Conservation (phyloP, 2,113 vertebrate genomes). For the Chionodraco myersi region DNA sequence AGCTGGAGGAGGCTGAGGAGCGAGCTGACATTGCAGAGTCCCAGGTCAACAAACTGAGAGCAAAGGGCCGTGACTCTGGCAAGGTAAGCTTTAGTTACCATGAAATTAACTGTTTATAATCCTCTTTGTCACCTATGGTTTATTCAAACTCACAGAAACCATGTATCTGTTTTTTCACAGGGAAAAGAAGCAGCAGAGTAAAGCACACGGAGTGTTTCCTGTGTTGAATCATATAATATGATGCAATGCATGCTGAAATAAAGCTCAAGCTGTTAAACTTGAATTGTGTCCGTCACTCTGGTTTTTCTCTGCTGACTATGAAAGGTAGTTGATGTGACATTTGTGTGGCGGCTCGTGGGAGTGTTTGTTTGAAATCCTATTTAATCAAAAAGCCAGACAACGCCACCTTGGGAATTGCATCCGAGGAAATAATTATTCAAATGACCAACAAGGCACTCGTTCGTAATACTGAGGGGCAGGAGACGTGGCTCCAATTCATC, state of each 20-base stretch:
- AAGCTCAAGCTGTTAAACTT: not conserved
- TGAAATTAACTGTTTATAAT: not conserved
- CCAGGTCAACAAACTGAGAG: constrained; percentile 87
- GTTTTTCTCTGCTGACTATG: not conserved
- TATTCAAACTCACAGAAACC: constrained; percentile 15
- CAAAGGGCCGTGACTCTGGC: constrained; percentile 84
- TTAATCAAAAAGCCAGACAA: no score
- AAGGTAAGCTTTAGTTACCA: constrained; percentile 61
- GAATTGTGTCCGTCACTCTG: constrained; percentile 7
- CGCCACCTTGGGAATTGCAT: no score
- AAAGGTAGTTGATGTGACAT: not conserved
- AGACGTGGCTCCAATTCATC: no score
- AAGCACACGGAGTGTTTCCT: not conserved
- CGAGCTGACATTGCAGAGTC: constrained; percentile 87
- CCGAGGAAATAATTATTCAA: no score
- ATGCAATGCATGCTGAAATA: constrained; percentile 33
- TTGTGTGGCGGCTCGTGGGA: not conserved
- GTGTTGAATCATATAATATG: constrained; percentile 66
- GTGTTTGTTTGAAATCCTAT: no score
- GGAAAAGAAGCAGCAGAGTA: constrained; percentile 65
- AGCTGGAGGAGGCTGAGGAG: constrained; percentile 88
- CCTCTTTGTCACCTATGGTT: not conserved
- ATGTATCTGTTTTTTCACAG: constrained; percentile 3
- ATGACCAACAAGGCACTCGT: no score
- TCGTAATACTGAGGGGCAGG: no score